A percentile compares a stretch with the other conserved stretches of the same genome.
Conservation (phyloP, 2,113 vertebrate genomes). For the Euleptes europaea region DNA sequence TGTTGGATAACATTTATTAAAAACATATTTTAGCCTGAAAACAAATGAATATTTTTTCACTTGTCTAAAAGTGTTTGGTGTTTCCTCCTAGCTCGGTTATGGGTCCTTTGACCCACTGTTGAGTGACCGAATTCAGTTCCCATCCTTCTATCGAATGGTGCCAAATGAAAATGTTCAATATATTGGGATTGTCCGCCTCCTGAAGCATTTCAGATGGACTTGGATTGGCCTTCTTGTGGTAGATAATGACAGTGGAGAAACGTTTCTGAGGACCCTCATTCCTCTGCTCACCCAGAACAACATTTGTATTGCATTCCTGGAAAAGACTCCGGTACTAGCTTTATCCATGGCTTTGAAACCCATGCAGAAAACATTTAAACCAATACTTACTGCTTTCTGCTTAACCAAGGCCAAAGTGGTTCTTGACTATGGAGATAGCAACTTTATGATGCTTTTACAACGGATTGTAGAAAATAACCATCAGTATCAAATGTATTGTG, state of each 20-base stretch:
- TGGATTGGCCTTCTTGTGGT: constrained; percentile 13
- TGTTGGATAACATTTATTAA: too few species aligned
- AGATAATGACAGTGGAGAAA: not conserved
- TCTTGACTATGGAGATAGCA: not conserved
- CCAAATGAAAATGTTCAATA: not conserved
- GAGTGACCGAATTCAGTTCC: not conserved
- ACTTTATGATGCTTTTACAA: not conserved
- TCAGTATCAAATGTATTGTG: not conserved
- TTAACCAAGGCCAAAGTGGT: not conserved
- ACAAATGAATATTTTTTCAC: too few species aligned
- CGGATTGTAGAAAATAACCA: not conserved
- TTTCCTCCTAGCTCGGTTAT: not conserved
- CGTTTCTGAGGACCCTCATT: not conserved
- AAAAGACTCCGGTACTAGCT: not conserved
- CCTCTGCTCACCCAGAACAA: not conserved
- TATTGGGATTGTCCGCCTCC: not conserved
- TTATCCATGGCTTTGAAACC: not conserved
- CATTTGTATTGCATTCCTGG: not conserved
- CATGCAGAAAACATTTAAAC: not conserved
- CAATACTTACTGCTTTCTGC: not conserved
- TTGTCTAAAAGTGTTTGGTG: not conserved
- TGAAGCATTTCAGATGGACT: constrained; percentile 13
- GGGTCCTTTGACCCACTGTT: not conserved
- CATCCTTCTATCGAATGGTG: constrained; percentile 2
- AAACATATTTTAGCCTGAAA: too few species aligned